Conservation (phyloP, 2,888 invertebrate genomes). For the Ennomos erosarius region DNA sequence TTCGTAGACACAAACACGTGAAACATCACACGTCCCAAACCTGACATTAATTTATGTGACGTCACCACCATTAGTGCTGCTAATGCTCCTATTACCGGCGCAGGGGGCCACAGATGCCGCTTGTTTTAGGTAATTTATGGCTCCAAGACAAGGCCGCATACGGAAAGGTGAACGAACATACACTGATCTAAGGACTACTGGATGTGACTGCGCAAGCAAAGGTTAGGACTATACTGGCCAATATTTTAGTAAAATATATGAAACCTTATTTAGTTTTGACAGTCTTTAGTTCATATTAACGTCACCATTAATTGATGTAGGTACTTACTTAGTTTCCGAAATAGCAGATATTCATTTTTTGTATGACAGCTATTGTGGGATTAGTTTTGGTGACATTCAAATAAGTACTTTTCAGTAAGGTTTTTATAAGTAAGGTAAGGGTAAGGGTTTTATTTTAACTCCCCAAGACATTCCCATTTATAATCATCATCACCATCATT, state of each 20-base stretch:
- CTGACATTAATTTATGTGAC: constrained; percentile 83
- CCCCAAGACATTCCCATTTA: no score
- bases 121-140: constrained; percentile 85
- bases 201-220: constrained; percentile 44
- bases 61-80: constrained; percentile 83
- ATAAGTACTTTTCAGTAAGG: no score
- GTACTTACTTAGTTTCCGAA: no score
- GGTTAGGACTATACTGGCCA: background rate
- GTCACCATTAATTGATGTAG: no score
- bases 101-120: constrained; percentile 77
- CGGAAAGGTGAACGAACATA: constrained; percentile 59
- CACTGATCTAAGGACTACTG: constrained; percentile 36
- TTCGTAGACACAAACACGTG: constrained; percentile 26
- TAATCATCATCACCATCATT: no score
- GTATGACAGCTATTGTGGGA: no score
- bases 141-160: constrained; percentile 66
- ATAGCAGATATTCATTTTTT: no score
- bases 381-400: no score
- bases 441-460: no score
- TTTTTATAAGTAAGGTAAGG: no score
- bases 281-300: no score
- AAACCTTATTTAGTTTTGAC: no score
- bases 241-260: background rate
- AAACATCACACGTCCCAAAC: constrained; percentile 64
- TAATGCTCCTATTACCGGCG: constrained; percentile 82